Base-by-base conservation (phyloP, 1,140 invertebrate genomes). In the Parasteatoda tepidariorum region DNA sequence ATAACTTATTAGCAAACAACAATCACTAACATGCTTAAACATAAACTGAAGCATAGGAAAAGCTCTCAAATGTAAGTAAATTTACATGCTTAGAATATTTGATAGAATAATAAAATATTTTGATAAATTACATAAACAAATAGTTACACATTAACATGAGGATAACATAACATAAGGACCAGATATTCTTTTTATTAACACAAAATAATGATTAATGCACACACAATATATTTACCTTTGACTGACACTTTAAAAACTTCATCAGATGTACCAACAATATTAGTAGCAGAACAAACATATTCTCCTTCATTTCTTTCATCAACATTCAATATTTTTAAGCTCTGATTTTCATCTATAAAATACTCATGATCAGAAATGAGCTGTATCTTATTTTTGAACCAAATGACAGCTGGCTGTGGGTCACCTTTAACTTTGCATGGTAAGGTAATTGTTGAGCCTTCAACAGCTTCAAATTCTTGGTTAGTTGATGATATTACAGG, bases 251-350 rank as follows among this genome's bases (percentile, higher is more conserved):
- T 76, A 2, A 87, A 86, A 41, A 85, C 66, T 57, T 88, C 86
- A 26, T 86, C 85, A 6, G 85, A 87, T 41, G 87, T 86, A 30
- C 89, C 88, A 30, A 87, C 88, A 34, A 86, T 70, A 75, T 90
- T 90, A 18, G 85, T 84, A 2, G 89, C 89, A n/a, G 84, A 87
- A 82, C 89, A 90, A 7, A 86, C 85, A 75, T 89, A 90, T 7
- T 84, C 84, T 7, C 88, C 89, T 26, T 88, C 88, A 84, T 91
- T 89, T 0, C 85, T 71, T 13, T 88, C 82, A 26, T 88, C 86
- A 34, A 88, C 87, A 38, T 88, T 88, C 76, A 87, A 88, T 22
- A 91, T 90, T 55, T 89, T 88, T 18, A 91, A 85, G 54, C 87
- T 89, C 1, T 89, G 89, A 71, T 82, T 34, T 34, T 31, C 57